phyloP scores from a whole-genome alignment of 2,113 vertebrate genomes.

The Sinocyclocheilus rhinocerous region DNA sequence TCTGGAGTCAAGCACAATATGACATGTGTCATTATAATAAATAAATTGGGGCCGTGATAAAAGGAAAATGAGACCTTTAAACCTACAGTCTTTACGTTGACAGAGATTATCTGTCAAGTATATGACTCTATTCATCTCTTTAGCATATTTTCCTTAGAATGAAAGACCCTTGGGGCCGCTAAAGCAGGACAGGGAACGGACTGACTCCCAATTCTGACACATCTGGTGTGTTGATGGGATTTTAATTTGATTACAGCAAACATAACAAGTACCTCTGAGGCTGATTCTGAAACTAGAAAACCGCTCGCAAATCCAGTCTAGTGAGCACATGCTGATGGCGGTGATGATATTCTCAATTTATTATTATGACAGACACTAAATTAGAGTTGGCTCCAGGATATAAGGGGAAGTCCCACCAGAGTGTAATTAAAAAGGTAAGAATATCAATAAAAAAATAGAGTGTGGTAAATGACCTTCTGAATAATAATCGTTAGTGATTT shows the following conservation, averaged over 20 bases:
- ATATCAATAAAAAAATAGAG: constrained; percentile 64
- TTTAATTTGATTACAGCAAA: constrained; percentile 58
- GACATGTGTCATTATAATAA: constrained; percentile 23
- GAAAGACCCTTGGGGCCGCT: constrained; percentile 18
- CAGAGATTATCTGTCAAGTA: constrained; percentile 3
- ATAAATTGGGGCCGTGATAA: not conserved
- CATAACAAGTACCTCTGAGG: constrained; percentile 39
- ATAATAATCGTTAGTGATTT: constrained; percentile 62
- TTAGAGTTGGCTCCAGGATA: constrained; percentile 57
- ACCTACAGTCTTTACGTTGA: not conserved
- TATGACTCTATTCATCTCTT: constrained; percentile 2
- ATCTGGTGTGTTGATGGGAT: constrained; percentile 57
- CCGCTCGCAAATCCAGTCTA: constrained; percentile 39
- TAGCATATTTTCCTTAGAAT: not conserved
- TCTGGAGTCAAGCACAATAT: constrained; percentile 20
- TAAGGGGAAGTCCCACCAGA: constrained; percentile 57
- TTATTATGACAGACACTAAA: constrained; percentile 65
- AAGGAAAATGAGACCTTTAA: constrained; percentile 8
- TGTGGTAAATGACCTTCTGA: constrained; percentile 61
- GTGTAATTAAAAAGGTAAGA: constrained; percentile 71
- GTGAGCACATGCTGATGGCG: constrained; percentile 45
- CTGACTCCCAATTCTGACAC: constrained; percentile 35
- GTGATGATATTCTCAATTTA: constrained; percentile 61
- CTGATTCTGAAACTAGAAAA: constrained; percentile 47
- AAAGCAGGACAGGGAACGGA: constrained; percentile 10